Conservation (phyloP, 2,113 vertebrate species). For the Elanus axillaris region DNA sequence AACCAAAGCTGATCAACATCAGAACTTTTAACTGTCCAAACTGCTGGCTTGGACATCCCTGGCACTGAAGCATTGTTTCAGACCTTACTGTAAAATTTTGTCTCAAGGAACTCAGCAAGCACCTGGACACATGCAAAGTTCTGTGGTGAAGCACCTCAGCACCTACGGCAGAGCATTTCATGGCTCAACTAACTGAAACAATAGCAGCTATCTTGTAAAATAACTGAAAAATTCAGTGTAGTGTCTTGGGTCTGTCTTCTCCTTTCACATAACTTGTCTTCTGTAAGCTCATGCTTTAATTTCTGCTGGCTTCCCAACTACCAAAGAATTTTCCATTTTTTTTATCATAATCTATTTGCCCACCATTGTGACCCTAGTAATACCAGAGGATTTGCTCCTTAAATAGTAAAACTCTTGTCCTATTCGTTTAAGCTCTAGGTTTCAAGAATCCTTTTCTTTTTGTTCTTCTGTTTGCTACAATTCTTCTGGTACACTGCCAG, state of each 20-base stretch:
- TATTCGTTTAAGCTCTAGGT: not conserved
- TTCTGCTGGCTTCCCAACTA: not conserved
- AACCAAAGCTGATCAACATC: not conserved
- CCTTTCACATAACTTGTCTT: not conserved
- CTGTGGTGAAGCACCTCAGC: not conserved
- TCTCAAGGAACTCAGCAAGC: not conserved
- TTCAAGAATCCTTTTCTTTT: not conserved
- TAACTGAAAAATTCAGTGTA: not conserved
- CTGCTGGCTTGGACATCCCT: fast-evolving
- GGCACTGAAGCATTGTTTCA: not conserved
- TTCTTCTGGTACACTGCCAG: not conserved
- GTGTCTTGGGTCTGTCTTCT: not conserved
- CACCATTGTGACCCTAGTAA: not conserved
- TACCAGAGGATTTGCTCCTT: not conserved
- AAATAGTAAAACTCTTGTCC: not conserved
- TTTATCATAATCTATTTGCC: not conserved
- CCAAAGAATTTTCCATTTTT: not conserved
- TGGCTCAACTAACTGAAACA: not conserved
- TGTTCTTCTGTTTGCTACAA: not conserved
- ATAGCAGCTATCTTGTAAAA: not conserved
- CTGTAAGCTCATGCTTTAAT: not conserved
- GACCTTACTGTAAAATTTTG: not conserved
- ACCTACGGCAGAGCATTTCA: not conserved
- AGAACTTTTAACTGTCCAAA: not conserved
- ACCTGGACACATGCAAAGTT: fast-evolving